A percentile compares a stretch with the other conserved stretches of the same genome.
These are phyloP conservation scores for Antrozous pallidus DNA, from an alignment of 2,797 vertebrate species.

Conservation along the genomic window DNA sequence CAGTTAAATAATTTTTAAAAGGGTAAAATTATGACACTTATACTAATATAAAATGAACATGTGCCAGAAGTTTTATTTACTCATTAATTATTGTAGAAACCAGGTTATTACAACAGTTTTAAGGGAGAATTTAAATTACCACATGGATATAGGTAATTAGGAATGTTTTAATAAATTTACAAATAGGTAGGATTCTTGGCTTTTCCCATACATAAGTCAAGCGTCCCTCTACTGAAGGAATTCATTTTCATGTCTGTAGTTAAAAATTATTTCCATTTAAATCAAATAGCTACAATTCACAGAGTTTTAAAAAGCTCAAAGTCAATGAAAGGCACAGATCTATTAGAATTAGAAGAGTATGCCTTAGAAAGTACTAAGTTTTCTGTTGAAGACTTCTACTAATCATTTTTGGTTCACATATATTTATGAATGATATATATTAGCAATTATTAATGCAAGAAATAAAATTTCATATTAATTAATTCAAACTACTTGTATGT, in stretches of 20 bases:
- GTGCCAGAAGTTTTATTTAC: neutral
- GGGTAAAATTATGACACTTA: neutral
- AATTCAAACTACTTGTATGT: neutral
- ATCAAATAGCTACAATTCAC: neutral
- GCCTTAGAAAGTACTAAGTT: neutral
- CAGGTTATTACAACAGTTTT: neutral
- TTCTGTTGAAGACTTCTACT: neutral
- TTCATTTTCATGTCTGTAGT: neutral
- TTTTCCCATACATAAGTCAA: neutral
- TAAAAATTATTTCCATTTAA: neutral
- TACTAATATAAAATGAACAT: neutral
- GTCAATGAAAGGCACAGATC: neutral
- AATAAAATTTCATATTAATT: neutral
- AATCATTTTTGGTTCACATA: neutral
- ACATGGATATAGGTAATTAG: neutral
- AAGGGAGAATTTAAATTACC: neutral
- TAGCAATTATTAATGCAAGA: neutral
- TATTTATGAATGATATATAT: neutral
- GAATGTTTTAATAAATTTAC: neutral
- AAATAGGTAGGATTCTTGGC: neutral
- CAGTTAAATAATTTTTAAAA: neutral
- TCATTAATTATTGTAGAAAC: conserved; percentile 3
- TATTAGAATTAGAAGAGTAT: neutral
- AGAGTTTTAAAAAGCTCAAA: neutral
- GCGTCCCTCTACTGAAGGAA: neutral